A percentile compares a stretch with the other conserved stretches of the same genome.
phyloP scores from a whole-genome alignment of 2,113 vertebrate species.

The Rhipidura dahli region DNA sequence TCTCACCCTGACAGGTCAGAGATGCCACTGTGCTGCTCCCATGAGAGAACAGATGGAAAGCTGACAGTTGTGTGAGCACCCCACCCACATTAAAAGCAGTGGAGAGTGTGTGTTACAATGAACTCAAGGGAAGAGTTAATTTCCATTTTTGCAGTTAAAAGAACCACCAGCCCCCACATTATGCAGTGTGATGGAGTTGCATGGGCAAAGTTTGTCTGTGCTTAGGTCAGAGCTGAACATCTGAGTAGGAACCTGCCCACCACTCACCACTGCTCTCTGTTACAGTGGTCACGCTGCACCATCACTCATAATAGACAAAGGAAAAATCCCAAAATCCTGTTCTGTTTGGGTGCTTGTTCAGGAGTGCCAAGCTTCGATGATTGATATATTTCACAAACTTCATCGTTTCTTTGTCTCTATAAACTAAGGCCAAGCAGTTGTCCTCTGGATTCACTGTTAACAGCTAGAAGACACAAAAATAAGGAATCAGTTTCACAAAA shows the following conservation, averaged over 20 bases:
- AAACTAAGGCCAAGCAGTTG: conserved; percentile 91
- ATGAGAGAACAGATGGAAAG: not conserved
- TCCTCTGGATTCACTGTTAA: conserved; percentile 91
- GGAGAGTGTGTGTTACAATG: accelerated
- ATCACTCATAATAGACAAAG: conserved; percentile 93
- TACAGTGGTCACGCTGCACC: not conserved
- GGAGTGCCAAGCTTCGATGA: conserved; percentile 73
- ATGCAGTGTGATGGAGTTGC: not conserved
- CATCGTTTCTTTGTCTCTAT: conserved; percentile 93
- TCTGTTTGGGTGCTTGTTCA: conserved; percentile 34
- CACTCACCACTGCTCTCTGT: not conserved
- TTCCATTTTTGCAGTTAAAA: not conserved
- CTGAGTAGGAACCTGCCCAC: not conserved
- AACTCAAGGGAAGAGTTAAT: not conserved
- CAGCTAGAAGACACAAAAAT: conserved; percentile 74
- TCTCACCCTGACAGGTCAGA: not conserved
- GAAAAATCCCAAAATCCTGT: conserved; percentile 88
- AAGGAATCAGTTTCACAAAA: not conserved
- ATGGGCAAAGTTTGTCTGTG: not conserved
- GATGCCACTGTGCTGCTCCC: not conserved
- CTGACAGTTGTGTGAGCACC: not conserved
- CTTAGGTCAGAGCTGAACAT: accelerated
- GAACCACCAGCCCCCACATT: not conserved
- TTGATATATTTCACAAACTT: conserved; percentile 96
- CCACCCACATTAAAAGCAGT: not conserved